These are phyloP conservation scores for Clamator glandarius DNA, from an alignment of 2,797 vertebrate genomes.

Conservation along the genomic window DNA sequence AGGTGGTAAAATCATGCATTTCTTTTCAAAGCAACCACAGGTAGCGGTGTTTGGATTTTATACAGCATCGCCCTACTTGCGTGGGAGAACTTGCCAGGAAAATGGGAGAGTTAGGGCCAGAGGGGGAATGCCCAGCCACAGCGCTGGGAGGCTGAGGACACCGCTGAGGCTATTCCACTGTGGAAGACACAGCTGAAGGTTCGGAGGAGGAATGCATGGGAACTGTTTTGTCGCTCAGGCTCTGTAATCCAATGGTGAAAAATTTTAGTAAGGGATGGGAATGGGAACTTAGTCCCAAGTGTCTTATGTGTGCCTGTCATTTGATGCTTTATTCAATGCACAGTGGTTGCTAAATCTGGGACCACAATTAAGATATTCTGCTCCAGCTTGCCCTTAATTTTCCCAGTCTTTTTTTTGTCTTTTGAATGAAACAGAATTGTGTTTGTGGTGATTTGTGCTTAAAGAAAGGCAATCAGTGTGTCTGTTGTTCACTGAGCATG, in stretches of 20 bases:
- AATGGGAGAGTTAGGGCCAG: not conserved
- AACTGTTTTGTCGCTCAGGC: not conserved
- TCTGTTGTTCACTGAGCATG: not conserved
- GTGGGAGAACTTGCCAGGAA: not conserved
- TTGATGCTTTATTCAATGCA: not conserved
- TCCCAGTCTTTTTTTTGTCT: not conserved
- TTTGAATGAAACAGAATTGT: not conserved
- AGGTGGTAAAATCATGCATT: not conserved
- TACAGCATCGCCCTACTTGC: not conserved
- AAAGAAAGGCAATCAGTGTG: not conserved
- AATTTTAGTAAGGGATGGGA: not conserved
- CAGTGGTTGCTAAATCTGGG: not conserved
- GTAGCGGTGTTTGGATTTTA: not conserved
- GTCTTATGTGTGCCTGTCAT: not conserved
- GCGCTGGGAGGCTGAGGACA: not conserved
- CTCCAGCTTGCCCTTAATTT: not conserved
- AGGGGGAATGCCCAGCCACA: not conserved
- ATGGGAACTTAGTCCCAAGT: not conserved
- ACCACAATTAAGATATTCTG: not conserved
- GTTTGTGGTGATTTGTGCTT: not conserved
- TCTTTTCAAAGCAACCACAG: not conserved
- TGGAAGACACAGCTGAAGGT: not conserved
- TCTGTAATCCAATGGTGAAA: not conserved
- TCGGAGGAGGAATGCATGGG: not conserved
- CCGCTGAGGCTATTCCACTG: not conserved